phyloP scores from a whole-genome alignment of 2,113 vertebrate species.

The Nanorana parkeri region DNA sequence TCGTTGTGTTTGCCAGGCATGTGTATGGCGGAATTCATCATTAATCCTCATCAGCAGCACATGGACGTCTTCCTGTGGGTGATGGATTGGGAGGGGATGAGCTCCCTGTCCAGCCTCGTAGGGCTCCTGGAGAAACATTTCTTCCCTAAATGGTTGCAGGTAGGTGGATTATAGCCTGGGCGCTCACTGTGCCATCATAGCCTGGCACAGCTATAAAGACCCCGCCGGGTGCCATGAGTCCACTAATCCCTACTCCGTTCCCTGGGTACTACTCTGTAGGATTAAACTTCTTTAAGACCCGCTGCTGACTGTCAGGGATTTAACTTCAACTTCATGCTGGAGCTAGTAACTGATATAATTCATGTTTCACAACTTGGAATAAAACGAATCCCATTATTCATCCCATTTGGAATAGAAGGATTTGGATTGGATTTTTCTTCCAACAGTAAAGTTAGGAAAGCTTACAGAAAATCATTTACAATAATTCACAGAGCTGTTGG shows the following conservation, averaged over 20 bases:
- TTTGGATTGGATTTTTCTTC: too few relatives aligned
- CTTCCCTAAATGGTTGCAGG: conserved; percentile 97
- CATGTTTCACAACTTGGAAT: too few relatives aligned
- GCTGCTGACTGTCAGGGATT: too few relatives aligned
- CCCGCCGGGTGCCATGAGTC: background rate
- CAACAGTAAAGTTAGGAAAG: too few relatives aligned
- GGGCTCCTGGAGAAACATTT: conserved; percentile 95
- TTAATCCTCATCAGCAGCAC: conserved; percentile 97
- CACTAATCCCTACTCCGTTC: background rate
- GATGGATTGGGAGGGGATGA: conserved; percentile 97
- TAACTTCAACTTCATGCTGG: too few relatives aligned
- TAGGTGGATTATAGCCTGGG: conserved; percentile 59
- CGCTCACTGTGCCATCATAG: background rate
- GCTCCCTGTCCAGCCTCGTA: conserved; percentile 91
- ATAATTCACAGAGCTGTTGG: too few relatives aligned
- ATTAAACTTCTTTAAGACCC: too few relatives aligned
- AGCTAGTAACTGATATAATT: too few relatives aligned
- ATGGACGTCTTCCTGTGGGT: conserved; percentile 98
- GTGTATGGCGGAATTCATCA: conserved; percentile 90
- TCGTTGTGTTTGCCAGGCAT: conserved; percentile 73
- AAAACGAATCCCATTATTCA: too few relatives aligned
- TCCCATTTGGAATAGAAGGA: too few relatives aligned
- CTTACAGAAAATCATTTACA: too few relatives aligned
- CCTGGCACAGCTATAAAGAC: conserved; percentile 2
- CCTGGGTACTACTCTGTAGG: too few relatives aligned